phyloP scores from a whole-genome alignment of 2,113 vertebrate genomes.

The Mesitornis unicolor region DNA sequence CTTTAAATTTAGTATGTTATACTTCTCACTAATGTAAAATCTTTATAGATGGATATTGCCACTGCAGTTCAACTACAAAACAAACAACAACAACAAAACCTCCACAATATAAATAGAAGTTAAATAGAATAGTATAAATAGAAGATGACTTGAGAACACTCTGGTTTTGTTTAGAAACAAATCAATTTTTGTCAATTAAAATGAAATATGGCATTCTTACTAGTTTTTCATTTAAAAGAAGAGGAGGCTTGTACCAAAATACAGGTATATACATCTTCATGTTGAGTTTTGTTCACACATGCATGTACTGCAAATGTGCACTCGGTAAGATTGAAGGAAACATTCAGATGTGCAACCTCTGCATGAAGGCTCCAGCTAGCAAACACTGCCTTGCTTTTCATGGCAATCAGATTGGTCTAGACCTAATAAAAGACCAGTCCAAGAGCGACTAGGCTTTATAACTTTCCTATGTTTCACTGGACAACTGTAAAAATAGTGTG shows the following conservation, averaged over 20 bases:
- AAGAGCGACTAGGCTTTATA: not conserved
- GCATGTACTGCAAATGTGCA: not conserved
- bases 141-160: not conserved
- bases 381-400: not conserved
- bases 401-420: not conserved
- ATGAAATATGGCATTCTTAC: not conserved
- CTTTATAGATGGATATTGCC: not conserved
- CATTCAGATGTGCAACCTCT: not conserved
- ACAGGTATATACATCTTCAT: not conserved
- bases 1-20: not conserved
- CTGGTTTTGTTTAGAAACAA: not conserved
- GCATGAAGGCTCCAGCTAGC: not conserved
- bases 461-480: not conserved
- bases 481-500: not conserved
- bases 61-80: not conserved
- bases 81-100: not conserved
- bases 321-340: not conserved
- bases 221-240: not conserved
- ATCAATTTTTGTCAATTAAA: not conserved
- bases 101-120: not conserved
- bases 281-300: not conserved
- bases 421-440: not conserved
- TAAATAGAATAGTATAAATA: not conserved
- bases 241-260: not conserved
- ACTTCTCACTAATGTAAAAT: not conserved